Evolutionary conservation across 2,888 invertebrate species (phyloP), one percentile per base, ranked within the genome.

Genomic region (Meghimatium bilineatum): DNA sequence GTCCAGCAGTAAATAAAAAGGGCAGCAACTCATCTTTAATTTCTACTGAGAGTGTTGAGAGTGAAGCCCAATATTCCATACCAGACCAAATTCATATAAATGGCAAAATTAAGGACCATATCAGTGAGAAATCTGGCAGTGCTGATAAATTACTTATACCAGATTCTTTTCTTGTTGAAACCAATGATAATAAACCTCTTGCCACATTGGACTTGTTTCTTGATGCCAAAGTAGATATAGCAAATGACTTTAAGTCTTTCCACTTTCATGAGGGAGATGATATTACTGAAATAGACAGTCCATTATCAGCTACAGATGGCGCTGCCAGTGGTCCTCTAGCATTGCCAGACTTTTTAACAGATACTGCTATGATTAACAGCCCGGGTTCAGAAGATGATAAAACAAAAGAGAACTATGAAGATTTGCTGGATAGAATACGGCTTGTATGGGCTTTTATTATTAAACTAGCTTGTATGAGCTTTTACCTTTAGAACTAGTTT

Each of bases 271-370:
- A 82, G 34, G 49, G 49, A 38, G 76, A 82, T 1, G 75, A 82
- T 32, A 67, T 38, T 49, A 63, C 5, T 49, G 76, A 34, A 44
- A 52, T n/a, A n/a, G 82, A 67, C n/a, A 52, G 49, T 79, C 29
- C 78, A n/a, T 26, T 44, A 38, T 34, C 49, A 32, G 52, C 52
- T 12, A 34, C 20, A 52, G 36, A 56, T n/a, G 34, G 36, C 32
- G 32, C 36, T n/a, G 8, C 66, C 29, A 82, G 49, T 36, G 52
- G 34, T 34, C 75, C 75, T 49, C 56, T 74, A 20, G 83, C 67
- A n/a, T 38, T 83, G 17, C 84, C 84, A 66, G 84, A 84, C 69
- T 84, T 84, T 63, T 56, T 84, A 38, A 79, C 84, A 29, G 84
- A 84, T 75, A 74, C 72, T 32, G 83, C 83, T 34, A 44, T 71